A percentile compares a stretch with the other conserved stretches of the same genome.
Conservation (phyloP, 2,113 vertebrate genomes). For the Oostethus manadensis region DNA sequence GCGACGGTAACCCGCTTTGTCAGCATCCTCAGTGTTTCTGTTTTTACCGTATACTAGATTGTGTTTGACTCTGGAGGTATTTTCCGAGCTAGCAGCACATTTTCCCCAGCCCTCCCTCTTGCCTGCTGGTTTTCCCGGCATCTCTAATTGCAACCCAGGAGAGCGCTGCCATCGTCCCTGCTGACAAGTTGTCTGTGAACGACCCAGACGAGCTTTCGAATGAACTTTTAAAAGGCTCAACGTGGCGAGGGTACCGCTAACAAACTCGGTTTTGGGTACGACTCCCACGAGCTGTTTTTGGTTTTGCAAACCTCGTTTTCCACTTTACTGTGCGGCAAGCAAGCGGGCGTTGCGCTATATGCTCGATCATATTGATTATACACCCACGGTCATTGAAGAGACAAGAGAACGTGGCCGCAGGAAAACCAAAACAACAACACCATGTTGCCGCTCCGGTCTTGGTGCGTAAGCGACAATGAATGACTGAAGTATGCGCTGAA, state of each 20-base stretch:
- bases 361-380: constrained; percentile 63
- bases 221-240: constrained; percentile 28
- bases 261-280: neutral
- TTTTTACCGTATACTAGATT: no score
- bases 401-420: constrained; percentile 47
- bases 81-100: constrained; percentile 1
- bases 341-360: constrained; percentile 53
- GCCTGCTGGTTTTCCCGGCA: constrained; percentile 42
- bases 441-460: constrained; percentile 19
- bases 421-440: constrained; percentile 39
- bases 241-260: neutral
- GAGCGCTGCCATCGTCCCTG: constrained; percentile 23
- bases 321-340: constrained; percentile 20
- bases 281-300: neutral
- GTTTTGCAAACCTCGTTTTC: neutral
- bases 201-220: constrained; percentile 27
- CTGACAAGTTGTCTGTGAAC: constrained; percentile 46
- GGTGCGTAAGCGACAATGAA: constrained; percentile 24
- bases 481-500: constrained; percentile 39
- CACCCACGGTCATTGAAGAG: constrained; percentile 63
- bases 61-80: neutral
- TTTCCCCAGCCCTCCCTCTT: constrained; percentile 32
- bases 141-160: constrained; percentile 61
- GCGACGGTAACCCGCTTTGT: no score
- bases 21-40: no score